Evolutionary conservation across 2,113 vertebrate species (phyloP).

Genomic region (Oostethus manadensis): DNA sequence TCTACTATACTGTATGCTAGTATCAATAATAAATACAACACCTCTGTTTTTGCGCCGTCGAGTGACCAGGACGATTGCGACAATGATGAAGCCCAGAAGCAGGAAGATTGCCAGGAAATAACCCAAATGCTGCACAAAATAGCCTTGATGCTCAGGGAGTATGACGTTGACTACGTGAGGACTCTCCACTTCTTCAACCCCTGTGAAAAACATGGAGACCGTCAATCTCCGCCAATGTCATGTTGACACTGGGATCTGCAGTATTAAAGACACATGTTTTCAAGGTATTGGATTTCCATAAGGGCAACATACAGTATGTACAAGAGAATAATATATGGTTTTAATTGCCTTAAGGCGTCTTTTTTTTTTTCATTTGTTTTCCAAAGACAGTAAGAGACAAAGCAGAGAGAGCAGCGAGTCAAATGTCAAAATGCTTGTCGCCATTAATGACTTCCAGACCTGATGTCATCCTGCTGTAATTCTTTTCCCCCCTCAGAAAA

Average conservation of each 20-base stretch:
- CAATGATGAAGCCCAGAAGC: slow-evolving; percentile 80
- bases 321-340: background rate
- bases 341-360: slow-evolving; percentile 4
- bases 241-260: too few species aligned
- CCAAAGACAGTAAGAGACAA: slow-evolving; percentile 15
- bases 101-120: slow-evolving; percentile 86
- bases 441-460: slow-evolving; percentile 71
- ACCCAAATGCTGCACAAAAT: slow-evolving; percentile 88
- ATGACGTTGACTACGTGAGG: slow-evolving; percentile 86
- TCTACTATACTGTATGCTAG: too few species aligned
- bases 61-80: slow-evolving; percentile 74
- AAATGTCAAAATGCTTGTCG: slow-evolving; percentile 57
- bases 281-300: slow-evolving; percentile 32
- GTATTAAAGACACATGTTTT: background rate
- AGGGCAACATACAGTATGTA: background rate
- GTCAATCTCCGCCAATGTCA: background rate
- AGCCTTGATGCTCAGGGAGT: slow-evolving; percentile 79
- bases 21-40: slow-evolving; percentile 40
- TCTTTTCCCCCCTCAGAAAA: slow-evolving; percentile 46
- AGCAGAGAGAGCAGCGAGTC: slow-evolving; percentile 39
- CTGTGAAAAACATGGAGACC: slow-evolving; percentile 27
- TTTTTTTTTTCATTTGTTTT: slow-evolving; percentile 34
- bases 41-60: slow-evolving; percentile 80
- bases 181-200: slow-evolving; percentile 65
- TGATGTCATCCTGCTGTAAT: slow-evolving; percentile 72